These are phyloP conservation scores for Cyclura pinguis DNA, from an alignment of 2,797 vertebrate genomes.

Conservation along the genomic window DNA sequence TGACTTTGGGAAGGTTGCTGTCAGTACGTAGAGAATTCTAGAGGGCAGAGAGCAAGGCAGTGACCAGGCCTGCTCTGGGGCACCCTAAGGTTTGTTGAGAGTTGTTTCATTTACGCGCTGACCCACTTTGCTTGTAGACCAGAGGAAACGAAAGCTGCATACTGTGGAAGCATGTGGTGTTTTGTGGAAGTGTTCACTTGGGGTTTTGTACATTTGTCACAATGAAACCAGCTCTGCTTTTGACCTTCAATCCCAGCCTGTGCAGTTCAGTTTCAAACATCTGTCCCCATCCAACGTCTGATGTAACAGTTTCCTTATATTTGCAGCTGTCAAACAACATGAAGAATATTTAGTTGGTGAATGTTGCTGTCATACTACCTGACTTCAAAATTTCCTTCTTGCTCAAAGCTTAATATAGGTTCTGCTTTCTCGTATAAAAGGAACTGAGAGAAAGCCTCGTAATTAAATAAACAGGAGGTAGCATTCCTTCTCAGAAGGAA, in stretches of 20 bases:
- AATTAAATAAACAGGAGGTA: not conserved
- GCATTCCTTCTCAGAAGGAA: not conserved
- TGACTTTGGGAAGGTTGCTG: not conserved
- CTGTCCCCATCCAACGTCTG: not conserved
- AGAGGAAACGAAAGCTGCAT: not conserved
- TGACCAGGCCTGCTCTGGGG: no score
- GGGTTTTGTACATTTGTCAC: not conserved
- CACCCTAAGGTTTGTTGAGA: not conserved
- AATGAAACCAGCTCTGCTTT: not conserved
- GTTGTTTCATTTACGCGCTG: not conserved
- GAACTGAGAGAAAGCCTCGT: not conserved
- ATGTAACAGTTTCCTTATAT: not conserved
- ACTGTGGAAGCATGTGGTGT: not conserved
- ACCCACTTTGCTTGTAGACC: conserved; percentile 2
- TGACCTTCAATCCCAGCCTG: not conserved
- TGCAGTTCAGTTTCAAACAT: not conserved
- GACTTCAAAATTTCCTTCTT: not conserved
- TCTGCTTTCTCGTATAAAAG: not conserved
- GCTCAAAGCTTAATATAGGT: not conserved
- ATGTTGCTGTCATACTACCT: not conserved
- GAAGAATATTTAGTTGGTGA: not conserved
- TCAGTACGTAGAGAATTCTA: no score
- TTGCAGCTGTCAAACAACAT: not conserved
- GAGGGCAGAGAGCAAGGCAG: not conserved
- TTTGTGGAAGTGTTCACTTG: conserved; percentile 4